Evolutionary conservation across 2,888 invertebrate species (phyloP).

Genomic region (Masnerella sp.): DNA sequence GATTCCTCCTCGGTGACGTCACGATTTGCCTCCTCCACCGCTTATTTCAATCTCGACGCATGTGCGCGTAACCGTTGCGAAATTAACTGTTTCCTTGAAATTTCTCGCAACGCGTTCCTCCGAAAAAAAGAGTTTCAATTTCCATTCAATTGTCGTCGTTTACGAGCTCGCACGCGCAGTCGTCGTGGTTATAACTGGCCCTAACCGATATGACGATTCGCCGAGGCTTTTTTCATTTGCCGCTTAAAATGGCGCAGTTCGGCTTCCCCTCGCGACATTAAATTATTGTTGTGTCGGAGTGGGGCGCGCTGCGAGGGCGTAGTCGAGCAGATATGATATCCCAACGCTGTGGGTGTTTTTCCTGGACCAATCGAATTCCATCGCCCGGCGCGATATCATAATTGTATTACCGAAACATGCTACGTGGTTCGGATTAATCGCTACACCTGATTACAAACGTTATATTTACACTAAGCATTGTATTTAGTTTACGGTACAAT

Average conservation of each 20-base stretch:
- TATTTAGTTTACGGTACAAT: too few relatives aligned
- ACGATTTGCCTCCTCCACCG: constrained; percentile 61
- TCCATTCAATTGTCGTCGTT: constrained; percentile 30
- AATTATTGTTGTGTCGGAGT: constrained; percentile 70
- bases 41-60: constrained; percentile 70
- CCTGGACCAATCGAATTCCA: constrained; percentile 65
- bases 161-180: neutral
- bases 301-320: constrained; percentile 73
- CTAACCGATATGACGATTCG: neutral
- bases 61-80: constrained; percentile 57
- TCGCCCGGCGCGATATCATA: constrained; percentile 57
- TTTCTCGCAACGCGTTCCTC: constrained; percentile 40
- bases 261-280: constrained; percentile 62
- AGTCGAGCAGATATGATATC: constrained; percentile 74
- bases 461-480: too few relatives aligned
- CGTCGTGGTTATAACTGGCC: neutral
- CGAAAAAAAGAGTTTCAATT: constrained; percentile 36
- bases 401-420: constrained; percentile 1
- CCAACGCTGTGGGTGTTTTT: constrained; percentile 62
- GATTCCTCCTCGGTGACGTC: constrained; percentile 71
- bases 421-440: neutral
- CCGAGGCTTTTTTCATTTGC: constrained; percentile 43
- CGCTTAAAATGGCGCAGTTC: constrained; percentile 60
- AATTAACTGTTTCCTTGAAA: constrained; percentile 58
- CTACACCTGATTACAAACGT: neutral